Percentiles rank a stretch among this genome's conserved stretches.
phyloP scores from a whole-genome alignment of 2,888 invertebrate genomes.

The Halocaridina rubra region DNA sequence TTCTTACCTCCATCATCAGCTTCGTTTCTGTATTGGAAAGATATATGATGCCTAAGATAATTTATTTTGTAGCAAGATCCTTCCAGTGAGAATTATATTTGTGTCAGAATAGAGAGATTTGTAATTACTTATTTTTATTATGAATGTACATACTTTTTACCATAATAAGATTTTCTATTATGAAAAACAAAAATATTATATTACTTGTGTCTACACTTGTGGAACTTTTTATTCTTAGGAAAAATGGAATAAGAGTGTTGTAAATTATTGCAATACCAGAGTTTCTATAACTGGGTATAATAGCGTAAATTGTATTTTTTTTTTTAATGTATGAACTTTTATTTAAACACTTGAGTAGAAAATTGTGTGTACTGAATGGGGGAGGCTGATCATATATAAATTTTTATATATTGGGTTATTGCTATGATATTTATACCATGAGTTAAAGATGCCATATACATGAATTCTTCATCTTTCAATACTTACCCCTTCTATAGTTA shows the following conservation, averaged over 20 bases:
- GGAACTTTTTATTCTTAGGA: background rate
- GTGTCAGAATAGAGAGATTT: constrained; percentile 6
- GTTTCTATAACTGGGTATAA: background rate
- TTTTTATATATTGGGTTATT: no score
- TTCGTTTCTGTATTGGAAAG: background rate
- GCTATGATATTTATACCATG: no score
- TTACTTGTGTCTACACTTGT: constrained; percentile 2
- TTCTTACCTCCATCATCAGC: no score
- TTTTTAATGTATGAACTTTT: no score
- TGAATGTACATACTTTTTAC: constrained; percentile 38
- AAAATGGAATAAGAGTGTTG: background rate
- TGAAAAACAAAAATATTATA: background rate
- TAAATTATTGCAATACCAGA: background rate
- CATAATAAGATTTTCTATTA: constrained; percentile 15
- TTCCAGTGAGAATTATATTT: background rate
- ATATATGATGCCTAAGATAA: background rate
- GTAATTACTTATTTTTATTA: constrained; percentile 4
- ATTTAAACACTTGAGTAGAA: no score
- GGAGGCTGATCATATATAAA: no score
- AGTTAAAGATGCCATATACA: no score
- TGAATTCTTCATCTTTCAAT: no score
- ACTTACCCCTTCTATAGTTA: no score
- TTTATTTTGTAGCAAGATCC: background rate
- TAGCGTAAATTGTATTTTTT: background rate
- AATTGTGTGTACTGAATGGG: no score